phyloP scores from a whole-genome alignment of 2,113 vertebrate species.

The Sphyrna mokarran region DNA sequence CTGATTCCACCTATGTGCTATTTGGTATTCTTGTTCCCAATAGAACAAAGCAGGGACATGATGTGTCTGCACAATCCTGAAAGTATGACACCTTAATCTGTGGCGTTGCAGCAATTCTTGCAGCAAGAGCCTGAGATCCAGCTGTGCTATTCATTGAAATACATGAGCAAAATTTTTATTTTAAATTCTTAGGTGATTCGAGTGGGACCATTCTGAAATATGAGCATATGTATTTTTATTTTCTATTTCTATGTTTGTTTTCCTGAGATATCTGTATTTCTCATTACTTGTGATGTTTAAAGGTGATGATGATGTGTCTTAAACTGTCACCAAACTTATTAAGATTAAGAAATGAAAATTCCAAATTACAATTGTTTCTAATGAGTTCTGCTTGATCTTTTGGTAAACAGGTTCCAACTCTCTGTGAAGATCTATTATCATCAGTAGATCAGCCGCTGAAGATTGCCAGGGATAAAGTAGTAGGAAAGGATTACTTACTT shows the following conservation, averaged over 20 bases:
- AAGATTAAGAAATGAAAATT: slow-evolving; percentile 41
- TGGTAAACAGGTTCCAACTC: slow-evolving; percentile 73
- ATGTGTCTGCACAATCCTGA: neutral
- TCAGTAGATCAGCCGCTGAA: slow-evolving; percentile 98
- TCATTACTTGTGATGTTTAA: slow-evolving; percentile 44
- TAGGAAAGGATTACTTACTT: slow-evolving; percentile 95
- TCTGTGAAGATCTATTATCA: slow-evolving; percentile 96
- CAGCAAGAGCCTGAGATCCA: neutral
- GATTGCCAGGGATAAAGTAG: slow-evolving; percentile 90
- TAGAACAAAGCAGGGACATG: neutral
- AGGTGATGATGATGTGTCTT: slow-evolving; percentile 39
- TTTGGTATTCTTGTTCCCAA: neutral
- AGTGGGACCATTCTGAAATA: neutral
- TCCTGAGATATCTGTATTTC: slow-evolving; percentile 46
- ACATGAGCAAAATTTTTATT: neutral
- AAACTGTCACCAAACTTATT: neutral
- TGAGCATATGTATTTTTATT: neutral
- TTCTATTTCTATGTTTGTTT: neutral
- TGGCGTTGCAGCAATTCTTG: neutral
- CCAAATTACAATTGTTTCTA: slow-evolving; percentile 10
- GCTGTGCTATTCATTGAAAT: neutral
- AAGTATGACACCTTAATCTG: neutral
- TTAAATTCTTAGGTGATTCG: neutral
- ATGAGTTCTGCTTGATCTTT: neutral
- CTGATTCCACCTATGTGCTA: neutral